Evolutionary conservation across 2,797 vertebrate species (phyloP), one percentile per base, ranked within the genome.

Genomic region (Anabas testudineus): DNA sequence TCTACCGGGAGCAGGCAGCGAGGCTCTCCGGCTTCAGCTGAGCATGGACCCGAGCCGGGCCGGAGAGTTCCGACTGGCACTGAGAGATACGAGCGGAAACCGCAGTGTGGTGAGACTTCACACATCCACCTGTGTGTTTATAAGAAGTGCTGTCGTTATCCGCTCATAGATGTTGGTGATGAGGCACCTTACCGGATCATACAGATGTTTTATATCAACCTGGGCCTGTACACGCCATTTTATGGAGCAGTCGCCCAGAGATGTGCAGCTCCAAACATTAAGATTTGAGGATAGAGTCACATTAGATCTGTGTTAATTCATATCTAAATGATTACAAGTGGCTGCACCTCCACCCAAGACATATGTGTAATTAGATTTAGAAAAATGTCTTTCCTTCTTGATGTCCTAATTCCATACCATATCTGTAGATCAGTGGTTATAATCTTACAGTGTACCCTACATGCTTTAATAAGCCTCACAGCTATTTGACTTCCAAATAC

Each of bases 1-100:
- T 28, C 87, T 89, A 56, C 92, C 93, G 32, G 85, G 88, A 22
- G 87, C 88, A 0, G 92, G 90, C 10, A 90, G 93, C 59, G 92
- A 94, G 48, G 87, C 94, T 53, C 88, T 95, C 48, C 95, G 94
- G 4, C 92, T 98, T 7, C 96, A 97, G 89, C 94, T 97, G 61
- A 96, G 94, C 80, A 94, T 95, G 91, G 93, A 95, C 78, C 89
- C 95, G n/a, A 91, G 87, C 80, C 90, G 93, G 61, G 90, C 94
- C 51, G 95, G 95, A 80, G 94, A 94, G 84, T 96, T 97, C 90
- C 91, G 95, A 22, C 92, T 96, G 75, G 91, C 92, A 22, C 84
- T 96, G 70, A 81, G 94, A 67, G 91, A 94, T 48, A 89, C 88
- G 24, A 94, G 91, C 84, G 87, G 86, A 53, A 92, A 82, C 76